A percentile compares a stretch with the other conserved stretches of the same genome.
These are phyloP conservation scores for Sarcoramphus papa DNA, from an alignment of 2,797 vertebrate species.

Conservation along the genomic window DNA sequence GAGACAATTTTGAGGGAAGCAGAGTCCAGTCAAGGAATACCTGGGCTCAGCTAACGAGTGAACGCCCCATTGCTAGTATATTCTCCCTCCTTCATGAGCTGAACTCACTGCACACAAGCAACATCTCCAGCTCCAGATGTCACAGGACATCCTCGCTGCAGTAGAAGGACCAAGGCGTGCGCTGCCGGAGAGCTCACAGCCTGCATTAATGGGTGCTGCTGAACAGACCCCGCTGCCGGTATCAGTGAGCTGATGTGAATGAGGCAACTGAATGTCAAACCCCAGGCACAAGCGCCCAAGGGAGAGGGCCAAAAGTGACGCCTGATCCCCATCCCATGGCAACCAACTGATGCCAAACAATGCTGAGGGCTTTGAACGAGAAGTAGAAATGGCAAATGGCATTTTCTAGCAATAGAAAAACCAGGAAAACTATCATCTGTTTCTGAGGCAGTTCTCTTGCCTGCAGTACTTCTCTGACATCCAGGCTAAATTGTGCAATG, in stretches of 20 bases:
- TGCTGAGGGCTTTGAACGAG: not conserved
- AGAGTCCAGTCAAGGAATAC: not conserved
- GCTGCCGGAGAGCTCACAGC: not conserved
- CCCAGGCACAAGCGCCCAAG: not conserved
- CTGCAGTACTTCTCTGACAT: not conserved
- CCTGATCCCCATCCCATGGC: not conserved
- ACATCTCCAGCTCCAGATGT: not conserved
- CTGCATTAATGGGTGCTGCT: not conserved
- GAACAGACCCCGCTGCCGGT: not conserved
- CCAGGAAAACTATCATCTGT: not conserved
- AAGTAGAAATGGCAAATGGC: not conserved
- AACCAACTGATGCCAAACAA: not conserved
- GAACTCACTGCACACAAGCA: not conserved
- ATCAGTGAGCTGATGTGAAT: not conserved
- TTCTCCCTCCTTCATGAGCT: not conserved
- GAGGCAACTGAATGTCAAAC: not conserved
- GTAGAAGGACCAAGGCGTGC: not conserved
- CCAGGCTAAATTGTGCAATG: not conserved
- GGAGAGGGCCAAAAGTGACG: not conserved
- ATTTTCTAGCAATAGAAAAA: not conserved
- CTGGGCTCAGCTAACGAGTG: not conserved
- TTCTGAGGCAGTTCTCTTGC: not conserved
- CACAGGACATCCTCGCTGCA: not conserved
- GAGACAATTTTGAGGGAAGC: conserved; percentile 3
- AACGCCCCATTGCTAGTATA: not conserved